Conservation (phyloP, 2,797 vertebrate species). For the Phoxinus dragarum region DNA sequence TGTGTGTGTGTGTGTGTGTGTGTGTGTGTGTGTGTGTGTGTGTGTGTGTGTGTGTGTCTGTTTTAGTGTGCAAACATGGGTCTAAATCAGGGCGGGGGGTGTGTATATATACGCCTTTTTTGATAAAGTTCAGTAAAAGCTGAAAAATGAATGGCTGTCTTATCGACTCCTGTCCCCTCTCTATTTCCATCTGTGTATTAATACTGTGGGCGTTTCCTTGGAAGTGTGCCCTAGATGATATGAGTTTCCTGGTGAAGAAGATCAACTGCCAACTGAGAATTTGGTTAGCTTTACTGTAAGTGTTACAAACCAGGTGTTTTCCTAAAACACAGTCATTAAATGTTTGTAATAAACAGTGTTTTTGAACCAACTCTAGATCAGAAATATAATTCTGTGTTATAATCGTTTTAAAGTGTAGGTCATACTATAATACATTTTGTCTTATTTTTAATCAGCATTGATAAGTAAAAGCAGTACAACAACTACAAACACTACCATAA, state of each 20-base stretch:
- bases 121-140: conserved; percentile 11
- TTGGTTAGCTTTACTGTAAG: background rate
- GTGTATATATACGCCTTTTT: background rate
- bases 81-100: background rate
- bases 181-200: conserved; percentile 52
- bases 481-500: background rate
- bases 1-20: background rate
- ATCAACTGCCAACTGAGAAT: conserved; percentile 48
- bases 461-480: background rate
- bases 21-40: background rate
- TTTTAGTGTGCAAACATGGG: background rate
- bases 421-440: background rate
- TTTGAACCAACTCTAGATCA: background rate
- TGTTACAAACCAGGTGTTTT: background rate
- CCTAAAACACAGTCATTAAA: background rate
- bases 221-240: conserved; percentile 36
- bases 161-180: conserved; percentile 2
- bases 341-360: background rate
- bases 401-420: background rate
- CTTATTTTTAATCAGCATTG: background rate
- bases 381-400: background rate
- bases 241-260: conserved; percentile 36
- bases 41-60: background rate
- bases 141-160: conserved; percentile 19
- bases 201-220: conserved; percentile 35